These are phyloP conservation scores for Onychomys leucogaster DNA, from an alignment of 2,797 vertebrate genomes.

Conservation along the genomic window DNA sequence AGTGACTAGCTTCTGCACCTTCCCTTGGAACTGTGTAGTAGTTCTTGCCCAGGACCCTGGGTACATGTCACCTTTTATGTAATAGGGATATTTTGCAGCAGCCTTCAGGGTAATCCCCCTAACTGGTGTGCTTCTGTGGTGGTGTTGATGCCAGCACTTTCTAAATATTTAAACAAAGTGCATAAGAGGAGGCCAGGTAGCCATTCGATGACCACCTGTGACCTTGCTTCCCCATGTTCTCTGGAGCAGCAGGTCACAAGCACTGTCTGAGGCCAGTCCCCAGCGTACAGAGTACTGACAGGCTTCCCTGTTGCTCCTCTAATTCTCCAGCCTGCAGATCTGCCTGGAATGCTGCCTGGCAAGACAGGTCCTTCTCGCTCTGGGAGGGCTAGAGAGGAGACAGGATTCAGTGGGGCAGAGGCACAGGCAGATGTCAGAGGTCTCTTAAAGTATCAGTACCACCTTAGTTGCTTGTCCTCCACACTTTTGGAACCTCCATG, in stretches of 20 bases:
- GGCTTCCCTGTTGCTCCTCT: not conserved
- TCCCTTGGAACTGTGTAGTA: accelerated
- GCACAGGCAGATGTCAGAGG: accelerated
- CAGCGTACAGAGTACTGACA: accelerated
- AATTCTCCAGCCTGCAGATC: not conserved
- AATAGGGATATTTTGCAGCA: not conserved
- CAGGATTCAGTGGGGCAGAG: not conserved
- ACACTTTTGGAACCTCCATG: not conserved
- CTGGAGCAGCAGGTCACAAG: not conserved
- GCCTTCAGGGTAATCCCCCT: not conserved
- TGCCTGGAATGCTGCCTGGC: too few relatives aligned
- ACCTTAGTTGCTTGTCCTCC: not conserved
- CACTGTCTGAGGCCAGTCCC: not conserved
- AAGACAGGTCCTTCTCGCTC: too few relatives aligned
- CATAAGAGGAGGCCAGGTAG: too few relatives aligned
- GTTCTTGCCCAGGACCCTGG: not conserved
- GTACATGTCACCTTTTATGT: accelerated
- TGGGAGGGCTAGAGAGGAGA: not conserved
- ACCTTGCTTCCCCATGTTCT: not conserved
- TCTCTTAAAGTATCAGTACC: accelerated
- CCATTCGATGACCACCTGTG: not conserved
- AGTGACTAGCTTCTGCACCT: not conserved
- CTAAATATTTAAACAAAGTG: not conserved
- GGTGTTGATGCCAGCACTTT: not conserved
- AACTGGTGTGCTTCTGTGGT: accelerated